These are phyloP conservation scores for Epiblema foenella DNA, from an alignment of 2,888 invertebrate species.

Conservation along the genomic window DNA sequence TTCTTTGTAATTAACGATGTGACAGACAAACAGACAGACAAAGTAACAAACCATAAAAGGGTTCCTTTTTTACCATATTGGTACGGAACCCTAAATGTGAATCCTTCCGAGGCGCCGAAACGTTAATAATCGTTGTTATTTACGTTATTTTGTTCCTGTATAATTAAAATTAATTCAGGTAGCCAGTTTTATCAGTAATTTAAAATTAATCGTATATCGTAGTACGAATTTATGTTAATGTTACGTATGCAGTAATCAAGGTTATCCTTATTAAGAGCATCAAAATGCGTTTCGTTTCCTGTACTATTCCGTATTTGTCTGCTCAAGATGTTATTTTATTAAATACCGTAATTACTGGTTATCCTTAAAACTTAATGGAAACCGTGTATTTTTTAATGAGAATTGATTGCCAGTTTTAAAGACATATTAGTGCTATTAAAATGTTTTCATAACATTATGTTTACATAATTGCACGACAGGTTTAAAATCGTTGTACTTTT, in stretches of 20 bases:
- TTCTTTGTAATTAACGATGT: no score
- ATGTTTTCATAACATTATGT: neutral
- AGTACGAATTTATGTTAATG: slow-evolving; percentile 7
- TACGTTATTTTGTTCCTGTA: slow-evolving; percentile 9
- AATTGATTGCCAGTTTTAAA: slow-evolving; percentile 21
- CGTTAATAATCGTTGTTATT: slow-evolving; percentile 3
- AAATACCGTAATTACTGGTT: slow-evolving; percentile 33
- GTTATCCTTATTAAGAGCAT: slow-evolving; percentile 23
- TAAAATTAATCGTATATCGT: slow-evolving; percentile 18
- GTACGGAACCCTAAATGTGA: no score
- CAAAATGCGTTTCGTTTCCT: slow-evolving; percentile 38
- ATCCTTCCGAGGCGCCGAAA: slow-evolving; percentile 1
- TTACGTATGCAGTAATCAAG: slow-evolving; percentile 18
- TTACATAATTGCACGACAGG: slow-evolving; percentile 1
- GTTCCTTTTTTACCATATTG: no score
- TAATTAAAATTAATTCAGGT: slow-evolving; percentile 12
- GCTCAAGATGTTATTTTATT: slow-evolving; percentile 30
- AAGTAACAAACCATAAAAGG: no score
- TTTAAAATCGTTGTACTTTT: neutral
- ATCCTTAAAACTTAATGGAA: slow-evolving; percentile 36
- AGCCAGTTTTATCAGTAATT: slow-evolving; percentile 10
- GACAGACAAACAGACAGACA: no score
- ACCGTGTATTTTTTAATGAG: slow-evolving; percentile 31
- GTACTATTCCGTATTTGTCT: slow-evolving; percentile 37
- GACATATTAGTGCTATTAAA: neutral